Evolutionary conservation across 2,113 vertebrate genomes (phyloP), one percentile per base, ranked within the genome.

Genomic region (Daphoenositta chrysoptera): DNA sequence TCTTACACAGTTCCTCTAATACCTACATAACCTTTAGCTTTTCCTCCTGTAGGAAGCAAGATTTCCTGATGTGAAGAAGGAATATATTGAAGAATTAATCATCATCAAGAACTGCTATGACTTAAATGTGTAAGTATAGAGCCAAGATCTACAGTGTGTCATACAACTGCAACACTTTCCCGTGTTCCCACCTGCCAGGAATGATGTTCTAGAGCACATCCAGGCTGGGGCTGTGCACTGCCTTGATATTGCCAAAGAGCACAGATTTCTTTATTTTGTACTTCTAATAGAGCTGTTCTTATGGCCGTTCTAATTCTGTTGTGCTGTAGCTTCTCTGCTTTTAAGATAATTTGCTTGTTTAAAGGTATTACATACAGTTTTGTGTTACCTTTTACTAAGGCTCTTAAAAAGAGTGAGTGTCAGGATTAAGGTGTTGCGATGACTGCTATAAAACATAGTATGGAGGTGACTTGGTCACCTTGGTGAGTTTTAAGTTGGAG

Each of bases 81-180:
- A 98, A 16, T 98, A 98, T 91, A 94, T 98, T 86, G 97, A 98
- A 76, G 98, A 98, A 95, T 87, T 98, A 58, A 98, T 98, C 96
- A 97, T 91, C 84, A 84, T 97, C 88, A 98, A 98, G 95, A 98
- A 98, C 94, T 98, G 97, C 60, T 98, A 96, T 88, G 98, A 98
- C 92, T 98, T 98, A 97, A 98, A 98, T 96, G 97, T 98, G 98
- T 98, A 96, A 98, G 98, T 98, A 91, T 6, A 68, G 42, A 37
- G 56, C 30, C 31, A 24, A 58, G 64, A 48, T 26, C 35, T 42
- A 23, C 9, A 12, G 51, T 63, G 44, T 71, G 27, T 47, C 44
- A 5, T 6, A 28, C 26, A 70, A 1, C 63, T 90, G 75, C 72
- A 81, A 54, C 79, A 60, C 28, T 1, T 19, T 28, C 54, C 79